Percentiles rank a stretch among this genome's conserved stretches.
Evolutionary conservation across 2,888 invertebrate species (phyloP).

Genomic region (Galerucella calmariensis): DNA sequence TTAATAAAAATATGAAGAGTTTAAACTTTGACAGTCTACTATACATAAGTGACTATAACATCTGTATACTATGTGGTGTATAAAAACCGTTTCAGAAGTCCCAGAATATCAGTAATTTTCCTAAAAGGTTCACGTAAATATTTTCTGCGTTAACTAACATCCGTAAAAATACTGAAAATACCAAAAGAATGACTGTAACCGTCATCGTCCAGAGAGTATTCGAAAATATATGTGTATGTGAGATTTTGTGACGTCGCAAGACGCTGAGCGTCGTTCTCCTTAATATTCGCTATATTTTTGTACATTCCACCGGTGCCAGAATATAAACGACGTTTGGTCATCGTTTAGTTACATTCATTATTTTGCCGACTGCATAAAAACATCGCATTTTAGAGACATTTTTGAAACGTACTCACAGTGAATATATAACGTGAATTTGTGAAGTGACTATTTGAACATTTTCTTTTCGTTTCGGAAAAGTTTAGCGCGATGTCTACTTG

Average conservation of each 20-base stretch:
- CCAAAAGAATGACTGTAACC: slow-evolving; percentile 10
- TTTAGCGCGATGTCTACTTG: slow-evolving; percentile 46
- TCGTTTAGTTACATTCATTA: slow-evolving; percentile 41
- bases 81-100: too few species aligned
- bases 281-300: slow-evolving; percentile 57
- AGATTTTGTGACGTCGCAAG: slow-evolving; percentile 50
- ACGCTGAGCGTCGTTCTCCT: slow-evolving; percentile 57
- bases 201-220: slow-evolving; percentile 38
- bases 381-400: slow-evolving; percentile 26
- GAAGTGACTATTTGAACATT: slow-evolving; percentile 11
- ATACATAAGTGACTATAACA: not conserved
- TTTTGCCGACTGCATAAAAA: slow-evolving; percentile 35
- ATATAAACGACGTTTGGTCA: slow-evolving; percentile 53
- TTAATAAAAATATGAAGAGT: too few species aligned
- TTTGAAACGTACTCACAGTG: slow-evolving; percentile 1
- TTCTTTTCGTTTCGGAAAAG: slow-evolving; percentile 1
- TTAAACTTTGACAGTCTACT: too few species aligned
- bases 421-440: slow-evolving; percentile 16
- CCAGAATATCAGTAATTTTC: not conserved
- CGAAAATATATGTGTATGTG: slow-evolving; percentile 46
- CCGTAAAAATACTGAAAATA: slow-evolving; percentile 3
- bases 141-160: not conserved
- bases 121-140: slow-evolving; percentile 7
- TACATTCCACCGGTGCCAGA: slow-evolving; percentile 55
- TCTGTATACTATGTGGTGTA: too few species aligned